These are phyloP conservation scores for Acronicta alni DNA, from an alignment of 2,888 invertebrate genomes.

Conservation along the genomic window DNA sequence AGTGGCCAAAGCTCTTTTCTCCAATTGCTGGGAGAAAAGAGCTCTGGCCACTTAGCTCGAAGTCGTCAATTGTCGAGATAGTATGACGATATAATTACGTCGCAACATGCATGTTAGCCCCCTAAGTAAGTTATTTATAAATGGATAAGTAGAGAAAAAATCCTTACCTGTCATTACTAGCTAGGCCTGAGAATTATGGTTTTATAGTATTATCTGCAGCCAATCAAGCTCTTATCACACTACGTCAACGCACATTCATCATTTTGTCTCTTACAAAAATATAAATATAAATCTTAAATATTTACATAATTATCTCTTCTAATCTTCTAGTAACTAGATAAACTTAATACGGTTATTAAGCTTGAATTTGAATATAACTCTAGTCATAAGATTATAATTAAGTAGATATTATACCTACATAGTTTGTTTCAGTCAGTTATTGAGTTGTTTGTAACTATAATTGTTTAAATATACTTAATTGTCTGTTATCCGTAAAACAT, in stretches of 20 bases:
- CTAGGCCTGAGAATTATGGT: too few relatives aligned
- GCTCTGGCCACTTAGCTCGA: too few relatives aligned
- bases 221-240: not conserved
- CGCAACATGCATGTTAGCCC: too few relatives aligned
- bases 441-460: conserved; percentile 33
- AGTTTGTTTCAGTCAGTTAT: conserved; percentile 40
- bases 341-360: conserved; percentile 26
- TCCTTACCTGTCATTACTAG: too few relatives aligned
- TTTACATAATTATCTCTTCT: conserved; percentile 49
- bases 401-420: conserved; percentile 16
- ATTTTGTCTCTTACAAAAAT: conserved; percentile 39
- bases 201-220: too few relatives aligned
- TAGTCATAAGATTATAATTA: conserved; percentile 21
- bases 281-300: conserved; percentile 54
- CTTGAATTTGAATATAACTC: conserved; percentile 37
- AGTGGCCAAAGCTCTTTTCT: too few relatives aligned
- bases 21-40: too few relatives aligned
- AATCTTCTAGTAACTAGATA: conserved; percentile 10
- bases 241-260: not conserved
- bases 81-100: too few relatives aligned
- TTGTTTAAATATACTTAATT: conserved; percentile 10
- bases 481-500: not conserved
- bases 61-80: too few relatives aligned
- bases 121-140: too few relatives aligned
- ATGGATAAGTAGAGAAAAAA: too few relatives aligned